A percentile compares a stretch with the other conserved stretches of the same genome.
Evolutionary conservation across 2,797 vertebrate species (phyloP).

Genomic region (Urocyon cinereoargenteus): DNA sequence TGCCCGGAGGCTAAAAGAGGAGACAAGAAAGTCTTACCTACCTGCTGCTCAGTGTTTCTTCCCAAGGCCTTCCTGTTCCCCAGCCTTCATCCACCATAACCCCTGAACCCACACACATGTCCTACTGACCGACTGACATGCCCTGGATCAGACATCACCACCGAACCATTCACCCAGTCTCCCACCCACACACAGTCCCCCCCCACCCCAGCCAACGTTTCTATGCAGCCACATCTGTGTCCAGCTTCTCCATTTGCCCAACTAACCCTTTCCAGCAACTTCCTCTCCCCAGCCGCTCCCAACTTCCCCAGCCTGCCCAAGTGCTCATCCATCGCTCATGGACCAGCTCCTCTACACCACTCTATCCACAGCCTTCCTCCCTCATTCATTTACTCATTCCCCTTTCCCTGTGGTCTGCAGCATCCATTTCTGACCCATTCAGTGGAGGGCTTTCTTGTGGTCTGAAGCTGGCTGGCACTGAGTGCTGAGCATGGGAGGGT

Average conservation of each 20-base stretch:
- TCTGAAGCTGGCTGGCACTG: fast-evolving
- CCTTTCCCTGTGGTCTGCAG: too few species aligned
- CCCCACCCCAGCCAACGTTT: background rate
- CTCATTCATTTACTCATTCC: background rate
- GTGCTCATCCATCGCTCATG: background rate
- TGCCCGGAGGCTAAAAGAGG: background rate
- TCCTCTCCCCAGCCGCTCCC: background rate
- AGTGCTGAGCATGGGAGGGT: background rate
- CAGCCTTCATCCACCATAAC: background rate
- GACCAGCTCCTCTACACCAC: background rate
- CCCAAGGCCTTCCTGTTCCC: background rate
- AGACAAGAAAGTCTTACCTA: fast-evolving
- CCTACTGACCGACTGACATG: fast-evolving
- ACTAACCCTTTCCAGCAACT: fast-evolving
- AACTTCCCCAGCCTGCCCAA: background rate
- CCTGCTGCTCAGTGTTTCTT: background rate
- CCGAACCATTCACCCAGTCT: background rate
- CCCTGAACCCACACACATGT: fast-evolving
- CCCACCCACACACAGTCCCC: background rate
- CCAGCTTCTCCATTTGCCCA: background rate
- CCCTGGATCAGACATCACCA: background rate
- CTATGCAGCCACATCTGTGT: background rate
- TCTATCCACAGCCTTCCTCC: background rate
- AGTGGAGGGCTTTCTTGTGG: background rate
- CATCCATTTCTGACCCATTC: background rate